Evolutionary conservation across 2,113 vertebrate species (phyloP), one percentile per base, ranked within the genome.

Genomic region (Tonatia bakeri): DNA sequence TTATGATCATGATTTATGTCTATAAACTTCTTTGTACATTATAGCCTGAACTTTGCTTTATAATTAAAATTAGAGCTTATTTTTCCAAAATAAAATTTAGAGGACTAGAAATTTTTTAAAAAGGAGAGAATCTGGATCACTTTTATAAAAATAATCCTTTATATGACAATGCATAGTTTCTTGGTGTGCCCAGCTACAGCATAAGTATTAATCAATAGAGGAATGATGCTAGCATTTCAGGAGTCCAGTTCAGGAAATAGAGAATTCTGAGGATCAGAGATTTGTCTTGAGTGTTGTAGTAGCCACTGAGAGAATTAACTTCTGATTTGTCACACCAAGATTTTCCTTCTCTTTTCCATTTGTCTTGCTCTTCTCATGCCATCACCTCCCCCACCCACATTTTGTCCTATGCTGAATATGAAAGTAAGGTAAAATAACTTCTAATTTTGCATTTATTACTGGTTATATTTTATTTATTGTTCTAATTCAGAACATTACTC

Each of bases 401-500:
- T 91, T 90, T 85, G 43, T 36, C 36, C 36, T 73, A 26, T 19
- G 10, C 15, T 73, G 12, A 88, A 16, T 56, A 77, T 69, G 40
- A 81, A 95, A 81, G 16, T 36, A 52, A 88, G 50, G 7, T 67
- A 54, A 89, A 85, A 83, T 17, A 76, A 87, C n/a, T 96, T 93
- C 67, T 81, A 45, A 31, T 76, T 84, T 94, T 76, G 52, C 56
- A 73, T 81, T 96, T 81, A 85, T 89, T 82, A 4, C 2, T 65
- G 50, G 4, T 91, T 72, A 85, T 5, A 90, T 92, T 97, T 91
- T 73, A 69, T 56, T 88, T 94, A 80, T 73, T 38, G 65, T 72
- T 97, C 7, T 45, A 47, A 88, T 94, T 56, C 17, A 84, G 92
- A 83, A 93, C 50, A 92, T 95, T 40, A 93, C 36, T 75, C 95